These are phyloP conservation scores for Tineola bisselliella DNA, from an alignment of 2,888 invertebrate genomes.

Conservation along the genomic window DNA sequence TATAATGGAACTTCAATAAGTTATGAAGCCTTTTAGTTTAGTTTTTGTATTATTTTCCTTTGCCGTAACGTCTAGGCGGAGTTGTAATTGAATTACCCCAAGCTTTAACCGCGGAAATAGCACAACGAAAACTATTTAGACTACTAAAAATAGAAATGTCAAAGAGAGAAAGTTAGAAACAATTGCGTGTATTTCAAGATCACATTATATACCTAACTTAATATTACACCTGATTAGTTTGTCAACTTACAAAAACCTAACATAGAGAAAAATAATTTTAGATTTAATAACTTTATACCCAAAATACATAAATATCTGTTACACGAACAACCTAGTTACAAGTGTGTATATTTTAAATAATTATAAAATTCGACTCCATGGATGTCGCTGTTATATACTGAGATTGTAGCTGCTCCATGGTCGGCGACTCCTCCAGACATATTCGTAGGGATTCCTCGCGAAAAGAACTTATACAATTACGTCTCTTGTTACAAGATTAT, in stretches of 20 bases:
- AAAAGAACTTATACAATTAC: constrained; percentile 29
- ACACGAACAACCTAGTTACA: too few relatives aligned
- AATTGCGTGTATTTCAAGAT: too few relatives aligned
- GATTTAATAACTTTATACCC: too few relatives aligned
- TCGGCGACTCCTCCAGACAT: constrained; percentile 16
- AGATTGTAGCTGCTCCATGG: constrained; percentile 9
- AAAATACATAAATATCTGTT: too few relatives aligned
- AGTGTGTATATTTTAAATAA: neutral
- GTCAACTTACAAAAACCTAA: too few relatives aligned
- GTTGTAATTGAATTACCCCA: constrained; percentile 51
- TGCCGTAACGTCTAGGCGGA: constrained; percentile 27
- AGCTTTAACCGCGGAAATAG: constrained; percentile 29
- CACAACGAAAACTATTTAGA: constrained; percentile 18
- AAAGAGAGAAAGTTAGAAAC: too few relatives aligned
- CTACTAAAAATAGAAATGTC: neutral
- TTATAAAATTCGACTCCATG: neutral
- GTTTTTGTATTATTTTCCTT: constrained; percentile 37
- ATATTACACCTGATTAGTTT: too few relatives aligned
- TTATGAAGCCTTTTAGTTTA: constrained; percentile 41
- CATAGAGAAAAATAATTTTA: too few relatives aligned
- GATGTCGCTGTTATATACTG: neutral
- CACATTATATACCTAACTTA: too few relatives aligned
- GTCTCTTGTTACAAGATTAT: constrained; percentile 19
- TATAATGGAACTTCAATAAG: constrained; percentile 17
- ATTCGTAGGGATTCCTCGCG: constrained; percentile 42